Evolutionary conservation across 2,888 invertebrate species (phyloP).

Genomic region (Monochamus alternatus): DNA sequence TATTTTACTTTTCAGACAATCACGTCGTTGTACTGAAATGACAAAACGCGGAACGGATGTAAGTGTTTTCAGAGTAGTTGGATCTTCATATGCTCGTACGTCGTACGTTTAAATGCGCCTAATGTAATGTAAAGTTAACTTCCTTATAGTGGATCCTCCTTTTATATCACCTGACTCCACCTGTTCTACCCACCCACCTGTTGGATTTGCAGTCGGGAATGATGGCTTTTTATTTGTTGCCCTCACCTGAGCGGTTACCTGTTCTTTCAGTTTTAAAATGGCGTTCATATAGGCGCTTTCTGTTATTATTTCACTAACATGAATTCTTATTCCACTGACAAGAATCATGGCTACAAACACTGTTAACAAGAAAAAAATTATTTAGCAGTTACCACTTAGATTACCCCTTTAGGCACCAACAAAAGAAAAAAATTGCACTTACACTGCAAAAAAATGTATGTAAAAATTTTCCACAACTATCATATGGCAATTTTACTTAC

Average conservation of each 20-base stretch:
- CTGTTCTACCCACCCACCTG: constrained; percentile 53
- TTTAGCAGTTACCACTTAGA: too few species aligned
- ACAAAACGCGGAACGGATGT: constrained; percentile 31
- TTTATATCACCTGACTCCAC: constrained; percentile 51
- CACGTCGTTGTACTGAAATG: constrained; percentile 30
- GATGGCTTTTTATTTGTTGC: constrained; percentile 38
- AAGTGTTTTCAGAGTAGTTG: background rate
- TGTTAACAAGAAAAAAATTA: too few species aligned
- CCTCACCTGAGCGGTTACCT: constrained; percentile 45
- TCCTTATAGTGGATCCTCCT: constrained; percentile 24
- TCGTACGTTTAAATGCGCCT: constrained; percentile 3
- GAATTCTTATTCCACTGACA: too few species aligned
- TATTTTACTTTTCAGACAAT: constrained; percentile 38
- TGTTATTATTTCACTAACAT: too few species aligned
- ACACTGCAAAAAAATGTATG: too few species aligned
- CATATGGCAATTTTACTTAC: too few species aligned
- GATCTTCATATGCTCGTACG: background rate
- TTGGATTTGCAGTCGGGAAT: constrained; percentile 46
- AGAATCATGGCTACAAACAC: too few species aligned
- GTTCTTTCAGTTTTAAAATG: constrained; percentile 26
- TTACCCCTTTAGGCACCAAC: too few species aligned
- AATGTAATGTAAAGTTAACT: background rate
- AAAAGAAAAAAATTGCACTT: too few species aligned
- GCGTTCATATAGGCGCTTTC: background rate
- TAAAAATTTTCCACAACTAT: too few species aligned